Conservation (phyloP, 2,113 vertebrate species). For the Todiramphus chloris region DNA sequence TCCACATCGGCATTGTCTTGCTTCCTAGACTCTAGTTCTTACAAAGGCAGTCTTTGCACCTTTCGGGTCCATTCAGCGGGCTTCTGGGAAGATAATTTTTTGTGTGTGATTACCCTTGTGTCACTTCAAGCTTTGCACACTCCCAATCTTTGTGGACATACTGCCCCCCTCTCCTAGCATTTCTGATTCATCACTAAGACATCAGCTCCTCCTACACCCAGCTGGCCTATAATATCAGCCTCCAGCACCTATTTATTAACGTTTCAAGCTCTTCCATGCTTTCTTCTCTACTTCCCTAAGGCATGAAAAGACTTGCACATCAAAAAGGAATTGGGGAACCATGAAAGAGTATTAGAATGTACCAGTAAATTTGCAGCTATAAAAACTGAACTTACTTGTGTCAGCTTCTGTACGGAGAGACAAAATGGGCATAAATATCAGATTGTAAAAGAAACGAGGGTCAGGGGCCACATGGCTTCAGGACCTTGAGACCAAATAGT, state of each 20-base stretch:
- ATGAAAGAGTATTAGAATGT: constrained; percentile 1
- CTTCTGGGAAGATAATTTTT: not conserved
- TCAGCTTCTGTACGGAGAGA: not conserved
- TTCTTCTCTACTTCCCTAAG: constrained; percentile 5
- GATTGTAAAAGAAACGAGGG: not conserved
- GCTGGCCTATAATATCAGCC: not conserved
- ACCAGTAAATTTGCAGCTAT: not conserved
- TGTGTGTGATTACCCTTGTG: not conserved
- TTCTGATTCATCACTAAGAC: constrained; percentile 13
- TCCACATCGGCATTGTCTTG: not conserved
- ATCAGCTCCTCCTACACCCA: not conserved
- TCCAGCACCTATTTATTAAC: constrained; percentile 1
- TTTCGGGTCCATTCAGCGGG: not conserved
- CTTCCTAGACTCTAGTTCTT: not conserved
- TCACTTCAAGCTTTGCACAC: not conserved
- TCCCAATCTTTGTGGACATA: not conserved
- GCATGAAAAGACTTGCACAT: constrained; percentile 32
- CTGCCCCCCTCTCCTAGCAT: not conserved
- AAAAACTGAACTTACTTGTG: constrained; percentile 2
- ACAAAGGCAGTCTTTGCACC: not conserved
- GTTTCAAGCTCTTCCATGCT: not conserved
- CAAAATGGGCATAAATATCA: not conserved
- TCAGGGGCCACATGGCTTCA: not conserved
- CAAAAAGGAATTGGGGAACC: constrained; percentile 22
- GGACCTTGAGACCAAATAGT: not conserved